These are phyloP conservation scores for Brachyistius frenatus DNA, from an alignment of 2,113 vertebrate genomes.

Conservation along the genomic window DNA sequence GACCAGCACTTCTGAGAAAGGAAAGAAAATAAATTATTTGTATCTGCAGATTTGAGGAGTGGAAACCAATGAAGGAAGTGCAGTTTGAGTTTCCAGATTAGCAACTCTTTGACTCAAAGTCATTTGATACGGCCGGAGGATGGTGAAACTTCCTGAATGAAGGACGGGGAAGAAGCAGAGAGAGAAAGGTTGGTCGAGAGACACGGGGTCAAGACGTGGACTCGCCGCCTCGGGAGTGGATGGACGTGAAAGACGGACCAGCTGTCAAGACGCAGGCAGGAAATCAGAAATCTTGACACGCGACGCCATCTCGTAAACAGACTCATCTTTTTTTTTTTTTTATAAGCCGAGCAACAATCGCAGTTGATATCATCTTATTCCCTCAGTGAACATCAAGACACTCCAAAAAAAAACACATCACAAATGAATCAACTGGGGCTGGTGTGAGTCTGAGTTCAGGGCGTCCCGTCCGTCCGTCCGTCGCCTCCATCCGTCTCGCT, in stretches of 20 bases:
- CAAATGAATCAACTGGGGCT: constrained; percentile 29
- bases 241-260: not conserved
- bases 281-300: constrained; percentile 18
- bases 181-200: constrained; percentile 40
- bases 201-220: constrained; percentile 54
- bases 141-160: constrained; percentile 67
- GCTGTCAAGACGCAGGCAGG: constrained; percentile 5
- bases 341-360: not conserved
- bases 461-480: constrained; percentile 47
- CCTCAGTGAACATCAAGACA: constrained; percentile 29
- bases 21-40: constrained; percentile 25
- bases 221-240: no score
- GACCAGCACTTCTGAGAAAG: constrained; percentile 17
- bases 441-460: constrained; percentile 65
- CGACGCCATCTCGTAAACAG: constrained; percentile 10
- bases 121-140: constrained; percentile 39
- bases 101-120: constrained; percentile 53
- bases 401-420: constrained; percentile 29
- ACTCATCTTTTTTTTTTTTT: not conserved
- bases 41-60: constrained; percentile 43
- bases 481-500: constrained; percentile 62
- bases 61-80: constrained; percentile 66
- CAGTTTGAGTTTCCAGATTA: constrained; percentile 54
- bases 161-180: constrained; percentile 8
- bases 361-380: constrained; percentile 40